Evolutionary conservation across 2,113 vertebrate species (phyloP), one percentile per base, ranked within the genome.

Genomic region (Sceloporus undulatus): DNA sequence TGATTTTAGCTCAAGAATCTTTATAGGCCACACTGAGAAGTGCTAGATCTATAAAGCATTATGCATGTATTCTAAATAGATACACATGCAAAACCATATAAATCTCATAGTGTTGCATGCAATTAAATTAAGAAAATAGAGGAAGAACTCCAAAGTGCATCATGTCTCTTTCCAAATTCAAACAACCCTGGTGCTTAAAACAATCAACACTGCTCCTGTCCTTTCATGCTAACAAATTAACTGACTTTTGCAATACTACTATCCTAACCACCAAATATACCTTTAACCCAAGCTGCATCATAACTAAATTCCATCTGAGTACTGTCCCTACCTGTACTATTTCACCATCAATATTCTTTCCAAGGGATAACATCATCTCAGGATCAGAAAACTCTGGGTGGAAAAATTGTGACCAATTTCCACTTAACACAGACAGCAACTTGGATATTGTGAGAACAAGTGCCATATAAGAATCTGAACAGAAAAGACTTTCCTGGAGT

Each of bases 271-370:
- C 19, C 62, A 79, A 73, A 29, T 2, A 56, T 40, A 29, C 14
- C 14, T 8, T 80, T 80, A 56, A 70, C 68, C n/a, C 9, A 38
- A 11, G 59, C 66, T 40, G 14, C 21, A 54, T 42, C 68, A 21
- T 48, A n/a, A 3, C 75, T 83, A 71, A 70, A 16, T 75, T 27
- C 21, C 21, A 74, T 75, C 25, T 27, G 34, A 79, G 29, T 21
- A 79, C 18, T 34, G 19, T 21, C 21, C 79, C 76, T 48, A n/a
- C 27, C 62, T 48, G 18, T 34, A 66, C 74, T 25, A 65, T 25
- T 66, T 54, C 48, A 86, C 48, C 76, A 59, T 73, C 52, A 80
- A n/a, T n/a, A 87, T 25, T 52, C 13, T 86, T 87, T 38, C 77
- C 25, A 87, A 29, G 13, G 66, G 14, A 59, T 27, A 80, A n/a